phyloP scores from a whole-genome alignment of 2,113 vertebrate genomes.

The Salminus brasiliensis region DNA sequence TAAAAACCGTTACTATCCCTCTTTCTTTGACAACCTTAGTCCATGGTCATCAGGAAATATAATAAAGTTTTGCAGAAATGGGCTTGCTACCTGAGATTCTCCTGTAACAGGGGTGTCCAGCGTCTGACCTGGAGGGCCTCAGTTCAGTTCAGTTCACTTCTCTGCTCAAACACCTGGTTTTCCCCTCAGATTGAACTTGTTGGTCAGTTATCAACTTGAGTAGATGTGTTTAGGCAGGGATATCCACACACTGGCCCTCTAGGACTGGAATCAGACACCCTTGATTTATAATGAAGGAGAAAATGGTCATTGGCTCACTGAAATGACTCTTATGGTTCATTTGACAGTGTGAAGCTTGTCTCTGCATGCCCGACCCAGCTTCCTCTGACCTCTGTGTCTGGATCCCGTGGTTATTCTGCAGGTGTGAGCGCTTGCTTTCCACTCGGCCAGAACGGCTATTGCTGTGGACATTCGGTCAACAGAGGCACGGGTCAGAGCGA shows the following conservation, averaged over 20 bases:
- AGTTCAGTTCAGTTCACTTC: neutral
- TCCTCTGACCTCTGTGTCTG: neutral
- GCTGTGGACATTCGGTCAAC: conserved; percentile 29
- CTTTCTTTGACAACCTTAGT: neutral
- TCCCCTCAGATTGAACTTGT: too few relatives aligned
- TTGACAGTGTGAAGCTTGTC: neutral
- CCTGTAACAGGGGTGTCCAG: too few relatives aligned
- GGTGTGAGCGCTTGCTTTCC: conserved; percentile 6
- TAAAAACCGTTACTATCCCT: neutral
- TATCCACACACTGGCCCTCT: neutral
- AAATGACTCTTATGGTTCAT: neutral
- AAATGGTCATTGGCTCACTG: neutral
- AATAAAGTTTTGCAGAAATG: neutral
- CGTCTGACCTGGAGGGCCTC: too few relatives aligned
- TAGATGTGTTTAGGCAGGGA: neutral
- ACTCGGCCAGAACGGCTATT: conserved; percentile 10
- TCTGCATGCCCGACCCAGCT: neutral
- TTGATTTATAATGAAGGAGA: neutral
- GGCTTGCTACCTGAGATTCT: neutral
- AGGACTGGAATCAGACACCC: neutral
- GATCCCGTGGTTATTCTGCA: neutral
- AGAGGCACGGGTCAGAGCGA: conserved; percentile 28
- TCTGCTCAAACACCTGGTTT: neutral
- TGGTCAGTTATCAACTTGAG: neutral
- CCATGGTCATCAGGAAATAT: neutral